Evolutionary conservation across 2,797 vertebrate species (phyloP).

Genomic region (Hoplostethus atlanticus): DNA sequence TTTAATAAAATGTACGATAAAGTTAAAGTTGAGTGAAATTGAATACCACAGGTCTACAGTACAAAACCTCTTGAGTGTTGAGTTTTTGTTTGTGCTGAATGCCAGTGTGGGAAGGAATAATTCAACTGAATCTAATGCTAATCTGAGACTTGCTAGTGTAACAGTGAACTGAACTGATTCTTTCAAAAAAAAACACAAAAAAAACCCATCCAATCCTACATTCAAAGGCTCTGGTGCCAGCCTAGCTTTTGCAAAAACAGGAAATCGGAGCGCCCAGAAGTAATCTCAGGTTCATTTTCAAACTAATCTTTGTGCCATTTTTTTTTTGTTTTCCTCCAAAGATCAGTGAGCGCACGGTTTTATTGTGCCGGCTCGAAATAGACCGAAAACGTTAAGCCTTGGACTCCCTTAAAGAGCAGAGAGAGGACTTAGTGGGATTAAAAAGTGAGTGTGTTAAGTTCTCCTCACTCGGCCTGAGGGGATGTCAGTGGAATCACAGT

Average conservation of each 20-base stretch:
- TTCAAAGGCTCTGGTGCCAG: not conserved
- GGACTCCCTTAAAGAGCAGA: constrained; percentile 54
- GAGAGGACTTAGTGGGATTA: constrained; percentile 65
- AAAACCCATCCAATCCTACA: constrained; percentile 26
- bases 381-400: constrained; percentile 35
- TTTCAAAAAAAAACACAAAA: constrained; percentile 10
- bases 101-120: constrained; percentile 6
- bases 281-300: constrained; percentile 14
- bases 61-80: not conserved
- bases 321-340: constrained; percentile 2
- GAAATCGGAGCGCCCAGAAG: constrained; percentile 18
- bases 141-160: constrained; percentile 36
- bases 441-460: constrained; percentile 66
- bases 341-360: constrained; percentile 2
- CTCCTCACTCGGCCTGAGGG: constrained; percentile 33
- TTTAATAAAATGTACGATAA: too few relatives aligned
- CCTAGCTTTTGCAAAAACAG: not conserved
- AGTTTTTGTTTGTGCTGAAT: constrained; percentile 5
- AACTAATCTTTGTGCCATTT: constrained; percentile 1
- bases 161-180: constrained; percentile 39
- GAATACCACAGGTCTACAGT: not conserved
- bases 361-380: constrained; percentile 21
- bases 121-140: constrained; percentile 19
- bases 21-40: too few relatives aligned
- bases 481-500: constrained; percentile 53